phyloP scores from a whole-genome alignment of 2,888 invertebrate species.

The Pimpla rufipes region DNA sequence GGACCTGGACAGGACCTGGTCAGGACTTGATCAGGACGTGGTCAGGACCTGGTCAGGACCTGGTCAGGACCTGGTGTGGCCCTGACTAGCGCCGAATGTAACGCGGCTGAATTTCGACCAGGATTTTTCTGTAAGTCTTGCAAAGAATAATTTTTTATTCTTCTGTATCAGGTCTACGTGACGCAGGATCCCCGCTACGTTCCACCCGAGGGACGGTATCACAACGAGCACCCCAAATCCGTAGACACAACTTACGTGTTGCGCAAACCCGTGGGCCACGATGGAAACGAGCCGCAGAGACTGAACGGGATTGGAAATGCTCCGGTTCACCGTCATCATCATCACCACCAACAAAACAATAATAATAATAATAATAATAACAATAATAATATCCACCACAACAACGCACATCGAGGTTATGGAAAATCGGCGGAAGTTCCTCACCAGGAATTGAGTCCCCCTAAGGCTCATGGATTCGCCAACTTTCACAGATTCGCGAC shows the following conservation, averaged over 20 bases:
- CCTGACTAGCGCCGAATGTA: too few species aligned
- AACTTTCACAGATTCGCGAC: conserved; percentile 70
- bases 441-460: conserved; percentile 33
- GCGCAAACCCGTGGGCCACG: conserved; percentile 82
- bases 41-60: too few species aligned
- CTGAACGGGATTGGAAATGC: conserved; percentile 45
- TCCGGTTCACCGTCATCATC: conserved; percentile 23
- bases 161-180: conserved; percentile 86
- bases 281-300: conserved; percentile 31
- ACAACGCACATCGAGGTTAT: conserved; percentile 4
- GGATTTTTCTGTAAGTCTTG: too few species aligned
- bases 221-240: conserved; percentile 84
- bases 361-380: conserved; percentile 8
- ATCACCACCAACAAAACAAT: not conserved
- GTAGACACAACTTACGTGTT: conserved; percentile 88
- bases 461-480: conserved; percentile 73
- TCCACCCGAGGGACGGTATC: conserved; percentile 86
- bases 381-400: not conserved
- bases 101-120: too few species aligned
- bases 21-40: too few species aligned
- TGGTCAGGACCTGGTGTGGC: too few species aligned
- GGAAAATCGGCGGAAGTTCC: conserved; percentile 22
- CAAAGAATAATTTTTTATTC: too few species aligned
- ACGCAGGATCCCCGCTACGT: conserved; percentile 87
- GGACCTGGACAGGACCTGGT: too few species aligned